Conservation (phyloP, 2,113 vertebrate species). For the Puntigrus tetrazona region DNA sequence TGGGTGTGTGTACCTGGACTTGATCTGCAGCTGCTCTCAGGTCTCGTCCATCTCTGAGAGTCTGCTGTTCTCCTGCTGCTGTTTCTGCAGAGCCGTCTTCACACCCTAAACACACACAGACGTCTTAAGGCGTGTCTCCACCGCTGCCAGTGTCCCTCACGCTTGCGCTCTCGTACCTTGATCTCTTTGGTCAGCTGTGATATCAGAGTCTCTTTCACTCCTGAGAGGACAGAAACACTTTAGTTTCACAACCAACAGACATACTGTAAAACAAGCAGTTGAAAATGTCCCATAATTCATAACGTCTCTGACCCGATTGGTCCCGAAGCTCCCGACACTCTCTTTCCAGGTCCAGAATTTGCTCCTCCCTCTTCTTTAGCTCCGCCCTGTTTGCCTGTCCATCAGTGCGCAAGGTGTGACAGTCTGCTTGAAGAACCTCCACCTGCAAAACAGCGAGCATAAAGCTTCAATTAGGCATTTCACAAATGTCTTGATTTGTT, state of each 20-base stretch:
- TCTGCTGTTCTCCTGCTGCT: constrained; percentile 67
- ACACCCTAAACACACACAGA: constrained; percentile 62
- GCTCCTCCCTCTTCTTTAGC: constrained; percentile 64
- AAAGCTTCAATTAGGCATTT: neutral
- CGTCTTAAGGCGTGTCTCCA: constrained; percentile 8
- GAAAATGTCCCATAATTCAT: constrained; percentile 35
- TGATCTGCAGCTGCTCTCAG: constrained; percentile 69
- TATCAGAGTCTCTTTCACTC: constrained; percentile 70
- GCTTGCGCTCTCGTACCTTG: constrained; percentile 63
- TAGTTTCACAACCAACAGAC: constrained; percentile 22
- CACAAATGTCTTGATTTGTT: neutral
- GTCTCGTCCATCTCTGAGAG: constrained; percentile 63
- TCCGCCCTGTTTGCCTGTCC: constrained; percentile 61
- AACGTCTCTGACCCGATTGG: constrained; percentile 67
- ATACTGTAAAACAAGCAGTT: neutral
- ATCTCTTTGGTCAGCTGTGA: constrained; percentile 71
- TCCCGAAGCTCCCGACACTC: constrained; percentile 64
- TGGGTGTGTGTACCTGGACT: constrained; percentile 62
- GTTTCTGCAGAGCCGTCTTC: constrained; percentile 65
- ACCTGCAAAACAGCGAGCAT: constrained; percentile 63
- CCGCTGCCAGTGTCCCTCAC: neutral
- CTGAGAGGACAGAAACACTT: constrained; percentile 63
- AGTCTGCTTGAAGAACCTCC: constrained; percentile 69
- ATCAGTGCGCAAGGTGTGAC: constrained; percentile 61
- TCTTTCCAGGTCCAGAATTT: constrained; percentile 62